Conservation (phyloP, 2,888 invertebrate species). For the Papilio gigon region DNA sequence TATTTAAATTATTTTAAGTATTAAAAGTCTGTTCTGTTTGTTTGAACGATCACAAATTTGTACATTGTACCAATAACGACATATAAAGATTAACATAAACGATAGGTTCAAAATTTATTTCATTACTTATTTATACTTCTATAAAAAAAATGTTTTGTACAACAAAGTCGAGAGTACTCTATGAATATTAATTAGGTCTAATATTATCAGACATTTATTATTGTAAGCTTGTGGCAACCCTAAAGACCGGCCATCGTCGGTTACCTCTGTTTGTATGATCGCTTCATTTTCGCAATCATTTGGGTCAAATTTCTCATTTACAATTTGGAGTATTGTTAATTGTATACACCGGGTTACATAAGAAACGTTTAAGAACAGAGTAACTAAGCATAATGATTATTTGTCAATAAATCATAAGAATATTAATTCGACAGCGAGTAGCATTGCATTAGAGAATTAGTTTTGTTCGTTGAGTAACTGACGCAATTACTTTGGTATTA, state of each 20-base stretch:
- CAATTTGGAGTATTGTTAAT: slow-evolving; percentile 49
- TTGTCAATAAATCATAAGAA: slow-evolving; percentile 36
- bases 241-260: slow-evolving; percentile 39
- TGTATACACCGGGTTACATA: slow-evolving; percentile 49
- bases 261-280: slow-evolving; percentile 53
- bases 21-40: too few relatives aligned
- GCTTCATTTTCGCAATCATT: slow-evolving; percentile 56
- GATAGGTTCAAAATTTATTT: too few relatives aligned
- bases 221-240: background rate
- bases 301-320: slow-evolving; percentile 60
- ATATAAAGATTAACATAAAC: too few relatives aligned
- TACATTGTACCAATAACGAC: too few relatives aligned
- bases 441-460: slow-evolving; percentile 10
- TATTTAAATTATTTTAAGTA: too few relatives aligned
- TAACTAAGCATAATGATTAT: slow-evolving; percentile 35
- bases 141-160: too few relatives aligned
- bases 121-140: too few relatives aligned
- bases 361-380: slow-evolving; percentile 41
- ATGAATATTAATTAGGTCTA: too few relatives aligned
- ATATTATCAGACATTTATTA: background rate
- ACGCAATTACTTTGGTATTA: slow-evolving; percentile 22
- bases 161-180: too few relatives aligned
- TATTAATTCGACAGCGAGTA: slow-evolving; percentile 13
- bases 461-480: slow-evolving; percentile 34
- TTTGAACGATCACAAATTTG: too few relatives aligned